Base-by-base conservation (phyloP, 2,888 invertebrate genomes). In the Abrostola triplasia region DNA sequence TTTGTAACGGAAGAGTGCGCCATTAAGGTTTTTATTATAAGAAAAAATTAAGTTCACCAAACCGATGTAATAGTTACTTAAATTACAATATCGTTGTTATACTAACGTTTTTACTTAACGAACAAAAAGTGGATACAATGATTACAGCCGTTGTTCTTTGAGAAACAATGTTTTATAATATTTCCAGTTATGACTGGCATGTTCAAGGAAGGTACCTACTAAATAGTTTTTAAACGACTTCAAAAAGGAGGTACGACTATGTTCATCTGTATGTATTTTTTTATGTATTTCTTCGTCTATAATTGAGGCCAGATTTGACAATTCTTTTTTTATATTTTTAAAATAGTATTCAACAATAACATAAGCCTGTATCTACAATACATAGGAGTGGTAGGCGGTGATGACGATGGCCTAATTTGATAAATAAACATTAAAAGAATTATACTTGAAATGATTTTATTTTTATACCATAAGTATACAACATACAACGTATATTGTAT, bases 401-500 rank as follows among this genome's bases (percentile, higher is more conserved):
- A 24, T 24, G 24, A n/a, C n/a, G n/a, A n/a, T n/a, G n/a, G 4
- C 24, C 24, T 24, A 1, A 24, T 24, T 24, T 24, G 24, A 24
- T 24, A 24, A 40, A 48, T 48, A 35, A 48, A 36, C 35, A 48
- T 24, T 24, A 2, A 4, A 24, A 24, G 24, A 24, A 24, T 4
- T 24, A 4, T 24, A n/a, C n/a, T n/a, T n/a, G n/a, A n/a, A 2
- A 24, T 24, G 24, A 24, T 24, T 24, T 24, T 24, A 24, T 24
- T 24, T 24, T 24, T 24, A 24, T 24, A 24, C 24, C 24, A 24
- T 24, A 24, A 4, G 4, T 24, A 24, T 24, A 24, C 57, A 48
- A 40, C 57, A 57, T 56, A 58, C 51, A 59, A 59, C 48, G 40
- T 69, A 70, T 12, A 67, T 61, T 63, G 56, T 61, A 54, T 42